Conservation (phyloP, 2,113 vertebrate genomes). For the Spizaetus ornatus region DNA sequence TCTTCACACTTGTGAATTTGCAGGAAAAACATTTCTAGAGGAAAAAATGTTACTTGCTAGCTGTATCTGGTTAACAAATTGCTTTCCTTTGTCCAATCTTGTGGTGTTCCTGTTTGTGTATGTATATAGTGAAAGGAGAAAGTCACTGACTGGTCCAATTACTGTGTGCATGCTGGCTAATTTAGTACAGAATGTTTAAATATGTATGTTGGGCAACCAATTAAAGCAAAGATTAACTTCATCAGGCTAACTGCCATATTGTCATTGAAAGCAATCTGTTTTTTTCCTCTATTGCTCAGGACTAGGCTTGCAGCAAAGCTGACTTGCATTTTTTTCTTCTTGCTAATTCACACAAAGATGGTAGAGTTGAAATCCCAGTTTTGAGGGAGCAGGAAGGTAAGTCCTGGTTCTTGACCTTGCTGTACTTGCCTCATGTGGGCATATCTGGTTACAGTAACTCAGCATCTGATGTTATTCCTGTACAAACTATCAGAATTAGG, state of each 20-base stretch:
- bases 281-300: background rate
- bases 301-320: conserved; percentile 16
- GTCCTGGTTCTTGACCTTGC: background rate
- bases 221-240: conserved; percentile 59
- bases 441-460: background rate
- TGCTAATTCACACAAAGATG: background rate
- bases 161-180: conserved; percentile 49
- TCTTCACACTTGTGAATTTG: conserved; percentile 32
- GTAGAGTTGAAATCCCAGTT: background rate
- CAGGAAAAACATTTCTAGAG: conserved; percentile 50
- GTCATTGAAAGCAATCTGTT: background rate
- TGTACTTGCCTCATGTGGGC: background rate
- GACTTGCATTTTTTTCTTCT: background rate
- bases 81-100: conserved; percentile 49
- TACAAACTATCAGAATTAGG: background rate
- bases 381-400: background rate
- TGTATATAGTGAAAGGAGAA: conserved; percentile 53
- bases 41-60: conserved; percentile 42
- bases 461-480: background rate
- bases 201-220: conserved; percentile 48
- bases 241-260: conserved; percentile 11
- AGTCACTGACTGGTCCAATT: conserved; percentile 40
- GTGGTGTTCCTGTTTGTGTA: conserved; percentile 50
- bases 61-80: conserved; percentile 45
- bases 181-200: conserved; percentile 39